Conservation (phyloP, 2,888 invertebrate species). For the Candidula unifasciata region DNA sequence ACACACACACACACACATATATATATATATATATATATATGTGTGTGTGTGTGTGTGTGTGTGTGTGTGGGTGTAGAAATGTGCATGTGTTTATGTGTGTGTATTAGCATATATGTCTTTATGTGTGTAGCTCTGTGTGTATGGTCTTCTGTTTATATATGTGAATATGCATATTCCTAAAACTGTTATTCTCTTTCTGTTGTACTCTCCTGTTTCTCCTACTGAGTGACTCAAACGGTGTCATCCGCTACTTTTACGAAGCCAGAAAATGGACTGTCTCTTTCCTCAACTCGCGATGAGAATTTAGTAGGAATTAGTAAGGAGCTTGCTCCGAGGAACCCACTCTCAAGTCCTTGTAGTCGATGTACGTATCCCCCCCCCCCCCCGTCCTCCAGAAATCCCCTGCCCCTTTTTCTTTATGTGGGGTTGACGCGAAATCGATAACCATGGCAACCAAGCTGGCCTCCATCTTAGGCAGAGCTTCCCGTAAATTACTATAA, state of each 20-base stretch:
- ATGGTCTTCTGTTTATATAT: not conserved
- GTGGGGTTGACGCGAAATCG: constrained; percentile 49
- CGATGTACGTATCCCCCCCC: not conserved
- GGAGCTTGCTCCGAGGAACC: not conserved
- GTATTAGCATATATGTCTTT: not conserved
- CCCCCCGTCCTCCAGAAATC: not conserved
- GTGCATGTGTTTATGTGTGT: not conserved
- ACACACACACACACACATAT: no score
- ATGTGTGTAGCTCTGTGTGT: not conserved
- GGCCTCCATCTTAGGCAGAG: constrained; percentile 32
- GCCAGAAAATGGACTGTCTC: not conserved
- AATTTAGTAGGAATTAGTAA: constrained; percentile 8
- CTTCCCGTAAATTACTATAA: constrained; percentile 47
- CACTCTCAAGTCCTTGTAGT: not conserved
- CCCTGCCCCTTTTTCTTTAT: constrained; percentile 16
- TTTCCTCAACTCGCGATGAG: not conserved
- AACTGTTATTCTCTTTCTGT: no score
- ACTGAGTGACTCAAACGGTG: not conserved
- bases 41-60: not conserved
- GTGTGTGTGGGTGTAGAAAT: no score
- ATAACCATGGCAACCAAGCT: constrained; percentile 49
- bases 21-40: not conserved
- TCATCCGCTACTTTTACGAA: not conserved
- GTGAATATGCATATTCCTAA: not conserved
- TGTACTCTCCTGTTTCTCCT: no score